phyloP scores from a whole-genome alignment of 2,113 vertebrate genomes.

The Semnornis frantzii region DNA sequence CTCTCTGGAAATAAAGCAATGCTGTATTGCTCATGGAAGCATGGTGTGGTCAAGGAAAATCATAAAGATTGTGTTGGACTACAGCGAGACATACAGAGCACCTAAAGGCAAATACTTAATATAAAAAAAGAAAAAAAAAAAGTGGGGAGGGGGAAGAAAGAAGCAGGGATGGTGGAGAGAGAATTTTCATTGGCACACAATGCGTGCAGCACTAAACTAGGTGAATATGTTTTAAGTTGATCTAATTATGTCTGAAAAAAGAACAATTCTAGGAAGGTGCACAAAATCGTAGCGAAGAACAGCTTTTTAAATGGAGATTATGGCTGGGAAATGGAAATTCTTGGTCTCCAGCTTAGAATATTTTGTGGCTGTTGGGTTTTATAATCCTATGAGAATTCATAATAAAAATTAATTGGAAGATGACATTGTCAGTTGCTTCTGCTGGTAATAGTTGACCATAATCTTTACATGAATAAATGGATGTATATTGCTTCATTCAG shows the following conservation, averaged over 20 bases:
- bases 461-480: not conserved
- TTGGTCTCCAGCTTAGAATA: not conserved
- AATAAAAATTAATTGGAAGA: not conserved
- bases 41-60: not conserved
- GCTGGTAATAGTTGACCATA: not conserved
- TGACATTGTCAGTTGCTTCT: not conserved
- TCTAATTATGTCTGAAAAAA: not conserved
- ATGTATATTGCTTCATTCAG: not conserved
- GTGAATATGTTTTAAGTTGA: not conserved
- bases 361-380: not conserved
- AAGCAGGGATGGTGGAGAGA: not conserved
- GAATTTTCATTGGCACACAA: not conserved
- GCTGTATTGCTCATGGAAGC: not conserved
- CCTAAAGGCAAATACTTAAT: not conserved
- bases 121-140: not conserved
- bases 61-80: not conserved
- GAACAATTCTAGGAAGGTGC: not conserved
- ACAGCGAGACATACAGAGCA: not conserved
- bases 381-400: not conserved
- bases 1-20: not conserved
- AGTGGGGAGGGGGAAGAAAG: not conserved
- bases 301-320: not conserved
- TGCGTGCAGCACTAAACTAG: not conserved
- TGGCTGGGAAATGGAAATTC: not conserved
- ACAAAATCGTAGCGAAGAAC: not conserved